Percentiles rank a stretch among this genome's conserved stretches.
Evolutionary conservation across 2,113 vertebrate species (phyloP).

Genomic region (Sceloporus tristichus): DNA sequence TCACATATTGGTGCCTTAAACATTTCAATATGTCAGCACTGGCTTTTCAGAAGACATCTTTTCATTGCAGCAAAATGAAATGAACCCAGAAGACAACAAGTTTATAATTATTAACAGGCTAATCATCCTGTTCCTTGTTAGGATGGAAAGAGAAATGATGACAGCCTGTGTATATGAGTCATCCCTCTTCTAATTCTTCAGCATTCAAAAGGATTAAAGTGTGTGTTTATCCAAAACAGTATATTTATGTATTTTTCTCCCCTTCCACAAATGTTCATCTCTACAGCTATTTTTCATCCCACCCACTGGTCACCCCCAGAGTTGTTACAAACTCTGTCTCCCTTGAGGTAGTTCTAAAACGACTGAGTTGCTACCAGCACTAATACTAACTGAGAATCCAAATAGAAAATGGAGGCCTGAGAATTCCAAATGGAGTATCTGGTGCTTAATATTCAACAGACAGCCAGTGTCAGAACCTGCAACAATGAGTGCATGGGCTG

Average conservation of each 20-base stretch:
- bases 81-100: constrained; percentile 26
- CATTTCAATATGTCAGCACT: constrained; percentile 1
- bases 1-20: neutral
- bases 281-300: accelerated
- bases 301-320: neutral
- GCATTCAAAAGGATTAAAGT: constrained; percentile 26
- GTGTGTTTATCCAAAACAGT: neutral
- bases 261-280: no score
- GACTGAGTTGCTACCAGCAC: neutral
- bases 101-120: constrained; percentile 30
- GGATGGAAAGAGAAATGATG: neutral
- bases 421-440: neutral
- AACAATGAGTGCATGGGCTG: neutral
- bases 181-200: constrained; percentile 18
- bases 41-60: constrained; percentile 15
- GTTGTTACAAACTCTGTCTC: neutral
- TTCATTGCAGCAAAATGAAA: neutral
- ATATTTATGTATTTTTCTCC: neutral
- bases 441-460: neutral
- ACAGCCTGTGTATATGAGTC: neutral
- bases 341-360: neutral
- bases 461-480: neutral
- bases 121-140: constrained; percentile 21
- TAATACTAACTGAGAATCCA: neutral
- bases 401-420: neutral